These are phyloP conservation scores for Palythoa grandiflora DNA, from an alignment of 92 coral and sea anemone genomes.

Conservation along the genomic window DNA sequence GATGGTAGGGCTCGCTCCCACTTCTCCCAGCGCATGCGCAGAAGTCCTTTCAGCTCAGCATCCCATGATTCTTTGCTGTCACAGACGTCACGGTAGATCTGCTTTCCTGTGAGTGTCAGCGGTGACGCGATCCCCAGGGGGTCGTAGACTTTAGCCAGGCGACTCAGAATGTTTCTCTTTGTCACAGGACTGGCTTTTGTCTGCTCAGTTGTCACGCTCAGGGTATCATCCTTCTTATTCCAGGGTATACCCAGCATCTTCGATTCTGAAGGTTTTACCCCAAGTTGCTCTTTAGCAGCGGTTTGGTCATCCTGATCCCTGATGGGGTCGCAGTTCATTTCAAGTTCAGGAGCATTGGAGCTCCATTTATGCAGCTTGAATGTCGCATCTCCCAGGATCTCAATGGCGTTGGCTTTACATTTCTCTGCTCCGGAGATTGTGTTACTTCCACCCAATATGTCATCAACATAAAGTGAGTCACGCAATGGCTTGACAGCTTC, in stretches of 20 bases:
- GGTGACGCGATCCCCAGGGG: constrained; percentile 7
- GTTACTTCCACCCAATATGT: constrained; percentile 20
- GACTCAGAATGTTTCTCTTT: constrained; percentile 27
- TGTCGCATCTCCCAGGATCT: constrained; percentile 7
- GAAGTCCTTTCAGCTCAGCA: constrained; percentile 20
- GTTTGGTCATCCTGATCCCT: not conserved
- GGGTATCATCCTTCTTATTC: constrained; percentile 3
- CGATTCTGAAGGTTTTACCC: constrained; percentile 40
- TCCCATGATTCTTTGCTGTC: constrained; percentile 56
- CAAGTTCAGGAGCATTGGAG: constrained; percentile 37
- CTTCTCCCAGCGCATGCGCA: constrained; percentile 18
- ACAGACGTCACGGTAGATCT: constrained; percentile 57
- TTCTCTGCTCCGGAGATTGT: constrained; percentile 10
- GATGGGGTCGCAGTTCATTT: not conserved
- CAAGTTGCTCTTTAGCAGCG: constrained; percentile 50
- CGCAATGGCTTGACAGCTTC: not conserved
- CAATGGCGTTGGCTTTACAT: not conserved
- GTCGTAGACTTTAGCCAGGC: constrained; percentile 38
- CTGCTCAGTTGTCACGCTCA: not conserved
- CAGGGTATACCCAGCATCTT: constrained; percentile 51
- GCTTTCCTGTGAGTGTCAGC: constrained; percentile 33
- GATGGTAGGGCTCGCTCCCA: constrained; percentile 45
- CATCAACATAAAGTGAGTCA: not conserved
- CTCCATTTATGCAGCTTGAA: constrained; percentile 48
- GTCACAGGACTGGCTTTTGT: not conserved